These are phyloP conservation scores for Patagioenas fasciata DNA, from an alignment of 2,113 vertebrate genomes.

Conservation along the genomic window DNA sequence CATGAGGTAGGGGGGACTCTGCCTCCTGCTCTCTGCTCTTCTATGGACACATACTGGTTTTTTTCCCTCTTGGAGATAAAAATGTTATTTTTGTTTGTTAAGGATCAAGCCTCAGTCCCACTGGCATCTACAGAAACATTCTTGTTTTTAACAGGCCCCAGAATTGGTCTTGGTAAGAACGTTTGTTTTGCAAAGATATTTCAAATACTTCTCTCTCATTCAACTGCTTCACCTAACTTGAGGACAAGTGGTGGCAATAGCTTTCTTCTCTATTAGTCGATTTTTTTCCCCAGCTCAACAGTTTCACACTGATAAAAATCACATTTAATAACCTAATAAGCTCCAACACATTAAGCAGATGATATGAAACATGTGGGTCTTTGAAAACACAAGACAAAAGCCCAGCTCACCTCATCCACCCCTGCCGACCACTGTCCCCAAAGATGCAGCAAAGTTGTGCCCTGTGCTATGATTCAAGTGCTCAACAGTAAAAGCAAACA, in stretches of 20 bases:
- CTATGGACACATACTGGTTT: accelerated
- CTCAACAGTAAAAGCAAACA: background rate
- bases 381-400: background rate
- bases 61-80: background rate
- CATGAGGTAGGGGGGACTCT: accelerated
- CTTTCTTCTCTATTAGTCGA: background rate
- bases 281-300: background rate
- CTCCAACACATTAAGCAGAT: background rate
- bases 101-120: background rate
- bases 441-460: background rate
- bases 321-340: background rate
- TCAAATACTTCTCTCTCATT: conserved; percentile 6
- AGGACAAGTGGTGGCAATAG: background rate
- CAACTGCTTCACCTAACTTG: background rate
- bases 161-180: background rate
- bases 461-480: accelerated
- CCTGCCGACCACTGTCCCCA: background rate
- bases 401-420: background rate
- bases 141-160: background rate
- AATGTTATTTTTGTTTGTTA: background rate
- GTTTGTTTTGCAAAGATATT: background rate
- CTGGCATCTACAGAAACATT: conserved; percentile 2
- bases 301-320: background rate
- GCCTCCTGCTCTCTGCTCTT: background rate
- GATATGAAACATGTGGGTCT: accelerated